phyloP scores from a whole-genome alignment of 2,888 invertebrate species.

The Eupithecia subfuscata region DNA sequence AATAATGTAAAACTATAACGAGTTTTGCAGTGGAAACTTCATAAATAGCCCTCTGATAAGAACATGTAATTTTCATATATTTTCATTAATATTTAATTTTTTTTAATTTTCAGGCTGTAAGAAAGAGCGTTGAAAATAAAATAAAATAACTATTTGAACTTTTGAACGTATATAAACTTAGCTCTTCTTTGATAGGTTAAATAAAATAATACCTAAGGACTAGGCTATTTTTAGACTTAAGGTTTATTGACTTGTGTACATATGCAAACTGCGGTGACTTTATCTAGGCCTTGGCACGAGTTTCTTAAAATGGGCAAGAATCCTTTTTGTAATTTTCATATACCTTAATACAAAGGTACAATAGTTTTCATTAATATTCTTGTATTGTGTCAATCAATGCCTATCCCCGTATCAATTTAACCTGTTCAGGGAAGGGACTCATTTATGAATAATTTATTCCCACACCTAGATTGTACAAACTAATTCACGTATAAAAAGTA shows the following conservation, averaged over 20 bases:
- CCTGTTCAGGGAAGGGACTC: constrained; percentile 6
- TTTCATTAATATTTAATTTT: no score
- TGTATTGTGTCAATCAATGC: constrained; percentile 3
- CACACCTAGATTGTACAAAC: constrained; percentile 48
- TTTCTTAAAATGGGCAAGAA: background rate
- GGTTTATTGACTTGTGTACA: background rate
- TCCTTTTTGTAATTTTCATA: background rate
- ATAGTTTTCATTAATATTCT: background rate
- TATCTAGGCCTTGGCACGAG: background rate
- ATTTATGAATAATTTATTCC: constrained; percentile 53
- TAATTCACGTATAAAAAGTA: constrained; percentile 53
- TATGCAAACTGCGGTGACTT: background rate
- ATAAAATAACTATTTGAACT: no score
- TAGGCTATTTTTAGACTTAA: background rate
- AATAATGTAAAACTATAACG: no score
- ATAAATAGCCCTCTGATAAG: no score
- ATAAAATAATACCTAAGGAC: background rate
- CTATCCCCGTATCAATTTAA: constrained; percentile 4
- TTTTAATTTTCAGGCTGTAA: no score
- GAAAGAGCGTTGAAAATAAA: no score
- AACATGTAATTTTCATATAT: no score
- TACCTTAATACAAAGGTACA: background rate
- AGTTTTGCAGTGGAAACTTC: no score
- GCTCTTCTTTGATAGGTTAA: background rate
- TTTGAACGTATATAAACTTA: background rate